A percentile compares a stretch with the other conserved stretches of the same genome.
Conservation (phyloP, 2,797 vertebrate species). For the Coendou prehensilis region DNA sequence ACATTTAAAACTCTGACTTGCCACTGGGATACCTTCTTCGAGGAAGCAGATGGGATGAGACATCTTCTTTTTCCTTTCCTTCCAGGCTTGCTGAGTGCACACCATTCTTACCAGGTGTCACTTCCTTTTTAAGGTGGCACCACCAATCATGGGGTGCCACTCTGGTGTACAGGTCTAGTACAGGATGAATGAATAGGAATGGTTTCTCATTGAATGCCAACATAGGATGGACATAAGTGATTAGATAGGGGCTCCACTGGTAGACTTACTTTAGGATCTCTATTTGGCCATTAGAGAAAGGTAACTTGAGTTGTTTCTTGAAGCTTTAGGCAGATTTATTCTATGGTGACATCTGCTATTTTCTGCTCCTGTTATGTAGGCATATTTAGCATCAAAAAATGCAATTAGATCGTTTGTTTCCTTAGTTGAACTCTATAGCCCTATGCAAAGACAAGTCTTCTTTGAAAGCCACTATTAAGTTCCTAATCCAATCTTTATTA, state of each 20-base stretch:
- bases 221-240: neutral
- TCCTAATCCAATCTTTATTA: constrained; percentile 85
- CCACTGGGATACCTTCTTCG: neutral
- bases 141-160: neutral
- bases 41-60: neutral
- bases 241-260: neutral
- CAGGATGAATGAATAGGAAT: neutral
- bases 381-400: constrained; percentile 74
- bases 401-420: constrained; percentile 76
- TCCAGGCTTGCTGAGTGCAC: neutral
- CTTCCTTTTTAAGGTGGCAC: neutral
- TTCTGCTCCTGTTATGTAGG: constrained; percentile 29
- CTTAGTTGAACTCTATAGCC: constrained; percentile 73
- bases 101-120: neutral
- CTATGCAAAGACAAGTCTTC: constrained; percentile 68
- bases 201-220: neutral
- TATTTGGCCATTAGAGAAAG: constrained; percentile 46
- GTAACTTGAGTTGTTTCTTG: neutral
- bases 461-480: constrained; percentile 79
- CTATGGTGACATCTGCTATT: neutral
- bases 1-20: neutral
- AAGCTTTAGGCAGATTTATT: constrained; percentile 41
- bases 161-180: neutral
- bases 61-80: neutral
- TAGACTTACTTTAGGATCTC: neutral